Base-by-base conservation (phyloP, 2,797 vertebrate genomes). In the Chiroxiphia lanceolata region DNA sequence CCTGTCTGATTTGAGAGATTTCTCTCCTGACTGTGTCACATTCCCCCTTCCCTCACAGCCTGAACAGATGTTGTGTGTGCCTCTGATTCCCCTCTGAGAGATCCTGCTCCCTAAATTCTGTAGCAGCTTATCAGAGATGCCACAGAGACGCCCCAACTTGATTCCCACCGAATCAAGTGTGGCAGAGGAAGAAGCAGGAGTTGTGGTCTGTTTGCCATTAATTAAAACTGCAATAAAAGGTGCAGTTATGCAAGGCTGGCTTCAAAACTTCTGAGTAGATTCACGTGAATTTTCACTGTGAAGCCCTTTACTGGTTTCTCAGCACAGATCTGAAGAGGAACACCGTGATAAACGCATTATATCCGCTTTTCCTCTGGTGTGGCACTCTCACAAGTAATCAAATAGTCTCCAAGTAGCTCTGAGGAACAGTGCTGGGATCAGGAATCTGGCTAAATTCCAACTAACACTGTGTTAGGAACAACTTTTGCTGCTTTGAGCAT, bases 41-140 rank as follows among this genome's bases (percentile, higher is more conserved):
- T 83, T 95, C 87, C 84, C 76, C 96, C 85, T 96, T 83, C 90
- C 97, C 93, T 88, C 96, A 48, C 84, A 68, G 80, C 90, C 97
- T 91, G 95, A 96, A 96, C 97, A 96, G 90, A 68, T 97, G 96
- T 76, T 89, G 95, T 95, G 86, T 93, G 75, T 98, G 98, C 97
- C 97, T 98, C 98, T 97, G 94, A 15, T 75, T 93, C 68, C 90
- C 91, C 92, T 92, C 91, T 96, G 89, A 97, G 93, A 96, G 92
- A 87, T 91, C 97, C 96, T 96, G 38, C 95, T 97, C 96, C 87
- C 61, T 78, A 87, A 63, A 4, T 57, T 48, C 60, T 89, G 45
- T 80, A 89, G 92, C 90, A 79, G 83, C 97, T 95, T 96, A 94
- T 82, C 54, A 96, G 93, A 94, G 93, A 91, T 89, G 96, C 94